Evolutionary conservation across 1,140 invertebrate genomes (phyloP), one percentile per base, ranked within the genome.

Genomic region (Maconellicoccus hirsutus): DNA sequence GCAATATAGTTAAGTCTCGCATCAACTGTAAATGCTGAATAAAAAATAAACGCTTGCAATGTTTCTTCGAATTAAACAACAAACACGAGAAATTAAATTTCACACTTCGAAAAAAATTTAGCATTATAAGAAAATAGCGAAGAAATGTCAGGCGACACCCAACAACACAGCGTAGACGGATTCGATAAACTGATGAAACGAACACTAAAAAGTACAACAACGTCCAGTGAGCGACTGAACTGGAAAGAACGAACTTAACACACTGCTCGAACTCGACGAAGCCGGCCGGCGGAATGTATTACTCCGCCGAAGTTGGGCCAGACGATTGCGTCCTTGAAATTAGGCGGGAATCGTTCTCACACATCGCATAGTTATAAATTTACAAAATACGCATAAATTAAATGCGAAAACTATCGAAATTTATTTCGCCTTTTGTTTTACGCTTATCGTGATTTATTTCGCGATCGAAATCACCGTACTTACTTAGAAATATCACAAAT

Each of bases 151-250:
- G 42, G 42, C 42, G 42, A 52, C 42, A 52, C 42, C 42, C 42
- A 52, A 52, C 42, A 52, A 52, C 42, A 52, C 42, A 52, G n/a
- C 42, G 42, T 52, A 52, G 42, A 52, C 42, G 42, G 42, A 52
- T 52, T 52, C n/a, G n/a, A 52, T 52, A 19, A 14, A 52, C 42
- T 33, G 29, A 33, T 6, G 29, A 52, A 52, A 52, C 42, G 42
- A 33, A 33, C 42, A 52, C 42, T 16, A 16, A 14, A 16, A 52
- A 52, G 12, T 16, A 52, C 42, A 52, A 52, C 42, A 52, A 52
- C 42, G 42, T 52, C 4, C 42, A 4, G 42, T 52, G 42, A 52
- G 42, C 42, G 42, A 52, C 42, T 52, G 42, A 52, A 52, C 42
- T 52, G 42, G 42, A 52, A 52, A 52, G 42, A 52, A 52, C 12